phyloP scores from a whole-genome alignment of 2,797 vertebrate genomes.

The Melanitta fusca region DNA sequence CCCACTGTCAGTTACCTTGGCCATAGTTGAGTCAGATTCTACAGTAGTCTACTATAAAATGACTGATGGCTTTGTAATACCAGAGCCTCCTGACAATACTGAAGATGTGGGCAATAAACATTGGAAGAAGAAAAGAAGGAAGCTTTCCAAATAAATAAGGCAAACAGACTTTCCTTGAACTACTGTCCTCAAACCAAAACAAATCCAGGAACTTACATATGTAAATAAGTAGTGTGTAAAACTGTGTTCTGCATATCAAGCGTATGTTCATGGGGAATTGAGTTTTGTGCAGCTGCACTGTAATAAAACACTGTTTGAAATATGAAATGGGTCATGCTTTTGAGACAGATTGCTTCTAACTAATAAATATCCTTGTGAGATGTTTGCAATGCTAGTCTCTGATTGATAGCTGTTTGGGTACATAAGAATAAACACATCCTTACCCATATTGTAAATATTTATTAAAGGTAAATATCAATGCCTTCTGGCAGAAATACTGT shows the following conservation, averaged over 20 bases:
- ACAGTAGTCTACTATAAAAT: slow-evolving; percentile 95
- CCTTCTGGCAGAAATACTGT: not conserved
- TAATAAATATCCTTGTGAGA: slow-evolving; percentile 1
- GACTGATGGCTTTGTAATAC: slow-evolving; percentile 88
- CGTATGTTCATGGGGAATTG: not conserved
- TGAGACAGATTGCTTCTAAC: not conserved
- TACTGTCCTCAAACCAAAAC: slow-evolving; percentile 43
- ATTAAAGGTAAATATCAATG: not conserved
- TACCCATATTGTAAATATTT: not conserved
- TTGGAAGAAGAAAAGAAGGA: slow-evolving; percentile 82
- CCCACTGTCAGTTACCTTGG: slow-evolving; percentile 85
- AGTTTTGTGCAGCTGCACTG: not conserved
- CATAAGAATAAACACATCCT: not conserved
- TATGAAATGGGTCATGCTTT: not conserved
- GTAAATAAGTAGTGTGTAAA: not conserved
- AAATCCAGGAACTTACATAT: not conserved
- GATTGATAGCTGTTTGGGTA: not conserved
- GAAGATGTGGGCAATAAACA: slow-evolving; percentile 82
- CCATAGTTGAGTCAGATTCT: slow-evolving; percentile 92
- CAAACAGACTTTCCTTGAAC: not conserved
- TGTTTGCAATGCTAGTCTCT: not conserved
- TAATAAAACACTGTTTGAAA: not conserved
- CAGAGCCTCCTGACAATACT: slow-evolving; percentile 86
- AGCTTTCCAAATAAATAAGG: slow-evolving; percentile 69
- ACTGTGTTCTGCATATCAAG: slow-evolving; percentile 9